Evolutionary conservation across 2,797 vertebrate species (phyloP).

Genomic region (Chelon auratus): DNA sequence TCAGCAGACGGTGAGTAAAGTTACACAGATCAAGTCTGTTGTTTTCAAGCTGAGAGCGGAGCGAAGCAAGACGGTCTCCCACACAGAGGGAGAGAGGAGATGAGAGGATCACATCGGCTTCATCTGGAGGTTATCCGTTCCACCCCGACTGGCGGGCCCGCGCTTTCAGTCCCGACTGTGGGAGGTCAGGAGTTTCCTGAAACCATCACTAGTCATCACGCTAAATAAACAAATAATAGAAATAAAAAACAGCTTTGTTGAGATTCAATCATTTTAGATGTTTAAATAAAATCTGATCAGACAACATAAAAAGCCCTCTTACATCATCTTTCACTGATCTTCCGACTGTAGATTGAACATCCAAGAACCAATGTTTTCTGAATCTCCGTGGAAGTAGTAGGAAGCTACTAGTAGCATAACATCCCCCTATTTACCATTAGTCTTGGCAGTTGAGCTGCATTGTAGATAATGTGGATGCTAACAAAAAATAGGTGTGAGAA

Average conservation of each 20-base stretch:
- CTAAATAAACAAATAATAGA: not conserved
- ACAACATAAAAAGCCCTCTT: not conserved
- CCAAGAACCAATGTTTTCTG: not conserved
- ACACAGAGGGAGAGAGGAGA: constrained; percentile 27
- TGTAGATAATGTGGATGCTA: too few relatives aligned
- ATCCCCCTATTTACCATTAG: too few relatives aligned
- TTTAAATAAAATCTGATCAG: not conserved
- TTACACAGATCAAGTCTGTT: constrained; percentile 30
- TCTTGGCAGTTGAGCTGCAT: too few relatives aligned
- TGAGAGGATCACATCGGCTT: not conserved
- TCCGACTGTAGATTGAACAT: not conserved
- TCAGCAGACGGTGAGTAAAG: constrained; percentile 16
- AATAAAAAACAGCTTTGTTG: not conserved
- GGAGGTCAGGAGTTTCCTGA: constrained; percentile 9
- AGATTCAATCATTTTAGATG: not conserved
- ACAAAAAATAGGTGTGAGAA: too few relatives aligned
- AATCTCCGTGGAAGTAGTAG: not conserved
- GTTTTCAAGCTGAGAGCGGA: constrained; percentile 29
- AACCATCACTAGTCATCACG: not conserved
- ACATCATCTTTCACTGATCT: constrained; percentile 3
- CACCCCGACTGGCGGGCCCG: constrained; percentile 16
- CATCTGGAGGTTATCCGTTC: constrained; percentile 25
- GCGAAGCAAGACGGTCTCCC: constrained; percentile 35
- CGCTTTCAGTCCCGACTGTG: constrained; percentile 9
- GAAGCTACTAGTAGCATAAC: too few relatives aligned